These are phyloP conservation scores for Tinamus major DNA, from an alignment of 2,797 vertebrate species.

Conservation along the genomic window DNA sequence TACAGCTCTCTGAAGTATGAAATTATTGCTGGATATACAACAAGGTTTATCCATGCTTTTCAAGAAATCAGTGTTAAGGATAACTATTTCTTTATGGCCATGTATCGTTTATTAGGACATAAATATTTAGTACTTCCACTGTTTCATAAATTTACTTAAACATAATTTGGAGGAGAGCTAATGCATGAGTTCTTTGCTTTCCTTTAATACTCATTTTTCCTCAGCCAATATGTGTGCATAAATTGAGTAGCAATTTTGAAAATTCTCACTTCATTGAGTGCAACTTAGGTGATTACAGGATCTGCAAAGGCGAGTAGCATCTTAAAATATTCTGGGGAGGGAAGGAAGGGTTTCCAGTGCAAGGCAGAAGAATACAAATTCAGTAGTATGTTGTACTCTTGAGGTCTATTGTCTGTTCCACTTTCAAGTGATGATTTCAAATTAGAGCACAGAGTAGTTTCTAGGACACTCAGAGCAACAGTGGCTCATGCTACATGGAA, in stretches of 20 bases:
- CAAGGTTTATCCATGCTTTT: not conserved
- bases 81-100: not conserved
- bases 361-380: not conserved
- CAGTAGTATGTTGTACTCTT: not conserved
- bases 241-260: not conserved
- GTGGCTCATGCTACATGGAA: not conserved
- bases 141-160: not conserved
- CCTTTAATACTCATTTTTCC: not conserved
- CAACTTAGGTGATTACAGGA: not conserved
- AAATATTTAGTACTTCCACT: not conserved
- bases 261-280: not conserved
- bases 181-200: accelerated
- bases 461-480: not conserved
- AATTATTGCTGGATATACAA: not conserved
- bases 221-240: accelerated
- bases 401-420: not conserved
- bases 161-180: not conserved
- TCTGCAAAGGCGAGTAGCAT: not conserved
- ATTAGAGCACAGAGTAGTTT: not conserved
- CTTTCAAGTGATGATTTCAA: not conserved
- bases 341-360: not conserved
- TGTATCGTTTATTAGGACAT: not conserved
- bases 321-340: not conserved
- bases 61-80: not conserved
- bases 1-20: not conserved